Evolutionary conservation across 2,888 invertebrate species (phyloP), one percentile per base, ranked within the genome.

Genomic region (Epiblema foenella): DNA sequence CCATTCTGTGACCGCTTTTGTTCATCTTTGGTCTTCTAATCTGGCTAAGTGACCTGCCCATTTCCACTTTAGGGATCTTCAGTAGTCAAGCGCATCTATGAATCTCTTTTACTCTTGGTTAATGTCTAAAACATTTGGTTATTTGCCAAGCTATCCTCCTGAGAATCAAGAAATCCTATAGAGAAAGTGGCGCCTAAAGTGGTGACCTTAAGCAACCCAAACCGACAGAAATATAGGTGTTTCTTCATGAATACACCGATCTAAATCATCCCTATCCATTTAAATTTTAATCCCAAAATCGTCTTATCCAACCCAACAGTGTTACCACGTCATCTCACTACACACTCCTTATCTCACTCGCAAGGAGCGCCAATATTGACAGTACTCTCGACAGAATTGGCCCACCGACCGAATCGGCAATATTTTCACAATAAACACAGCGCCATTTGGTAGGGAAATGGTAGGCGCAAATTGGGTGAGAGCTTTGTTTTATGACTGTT

Each of bases 351-450:
- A 63, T 63, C 63, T 37, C 51, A 51, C 60, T 63, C 64, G 64
- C 64, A 65, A 70, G 75, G 29, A 66, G 70, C 60, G 37, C 67
- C 73, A 75, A 75, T 76, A 77, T 76, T 76, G 75, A 76, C 77
- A 64, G 60, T 72, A 72, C 71, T 73, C 75, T 73, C 71, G 57
- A 74, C 72, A 37, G 76, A 75, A 68, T 62, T 63, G 65, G 54
- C 70, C 73, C 52, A 66, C 65, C 64, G 58, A 64, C 59, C 42
- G 70, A 70, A 65, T 66, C 72, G 71, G 49, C 69, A 71, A 73
- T 75, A 75, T 75, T 74, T 75, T 75, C 71, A 75, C 74, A 72
- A 75, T 75, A 75, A 74, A 75, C 74, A 74, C 60, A 51, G 24
- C 46, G 72, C 62, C 73, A 73, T 74, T 75, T 73, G 74, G 72